A percentile compares a stretch with the other conserved stretches of the same genome.
phyloP scores from a whole-genome alignment of 2,797 vertebrate species.

The Otus scops region DNA sequence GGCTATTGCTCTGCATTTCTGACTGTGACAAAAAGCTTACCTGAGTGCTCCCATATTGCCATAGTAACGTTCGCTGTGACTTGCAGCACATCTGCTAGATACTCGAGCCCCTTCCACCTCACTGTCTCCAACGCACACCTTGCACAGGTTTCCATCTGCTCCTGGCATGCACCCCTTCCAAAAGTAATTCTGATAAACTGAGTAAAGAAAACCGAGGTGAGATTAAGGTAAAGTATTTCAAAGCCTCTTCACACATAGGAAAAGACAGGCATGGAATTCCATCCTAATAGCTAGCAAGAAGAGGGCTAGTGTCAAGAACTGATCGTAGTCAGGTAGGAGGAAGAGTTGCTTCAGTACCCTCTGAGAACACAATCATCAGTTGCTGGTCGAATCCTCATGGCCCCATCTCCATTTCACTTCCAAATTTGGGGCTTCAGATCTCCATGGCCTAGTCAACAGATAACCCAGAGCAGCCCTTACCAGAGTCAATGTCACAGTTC shows the following conservation, averaged over 20 bases:
- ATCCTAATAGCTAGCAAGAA: not conserved
- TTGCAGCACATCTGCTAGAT: constrained; percentile 81
- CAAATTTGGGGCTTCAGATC: not conserved
- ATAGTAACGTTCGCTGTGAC: constrained; percentile 89
- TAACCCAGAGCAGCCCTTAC: constrained; percentile 62
- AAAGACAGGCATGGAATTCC: not conserved
- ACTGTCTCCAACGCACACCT: constrained; percentile 87
- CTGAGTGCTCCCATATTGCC: constrained; percentile 90
- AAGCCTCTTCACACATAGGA: not conserved
- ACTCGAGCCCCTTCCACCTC: constrained; percentile 78
- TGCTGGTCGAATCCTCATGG: not conserved
- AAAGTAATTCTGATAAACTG: constrained; percentile 85
- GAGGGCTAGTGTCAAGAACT: not conserved
- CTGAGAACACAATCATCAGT: not conserved
- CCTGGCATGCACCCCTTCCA: constrained; percentile 94
- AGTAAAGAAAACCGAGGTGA: not conserved
- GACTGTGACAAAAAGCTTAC: constrained; percentile 58
- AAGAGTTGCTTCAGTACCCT: not conserved
- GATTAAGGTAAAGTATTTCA: not conserved
- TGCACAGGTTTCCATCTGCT: constrained; percentile 84
- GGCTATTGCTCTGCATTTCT: not conserved
- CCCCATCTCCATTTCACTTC: not conserved
- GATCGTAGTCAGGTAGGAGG: not conserved
- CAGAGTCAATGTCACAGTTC: constrained; percentile 81
- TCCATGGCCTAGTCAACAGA: not conserved